These are phyloP conservation scores for Enteromius afrohamiltoni DNA, from an alignment of 2,797 vertebrate species.

Conservation along the genomic window DNA sequence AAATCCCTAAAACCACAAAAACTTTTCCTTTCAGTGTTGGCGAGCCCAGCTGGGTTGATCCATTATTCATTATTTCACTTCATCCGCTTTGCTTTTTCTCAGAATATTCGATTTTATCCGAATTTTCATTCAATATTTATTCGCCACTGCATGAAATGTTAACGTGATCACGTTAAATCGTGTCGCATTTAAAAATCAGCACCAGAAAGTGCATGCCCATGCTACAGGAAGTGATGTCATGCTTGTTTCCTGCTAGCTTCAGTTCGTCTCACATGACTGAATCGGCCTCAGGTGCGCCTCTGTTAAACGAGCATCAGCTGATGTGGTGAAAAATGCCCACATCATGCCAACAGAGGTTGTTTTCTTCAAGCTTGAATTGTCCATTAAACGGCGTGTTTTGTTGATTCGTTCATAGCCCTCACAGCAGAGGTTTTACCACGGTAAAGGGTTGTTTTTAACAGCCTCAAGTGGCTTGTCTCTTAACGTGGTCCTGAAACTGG, in stretches of 20 bases:
- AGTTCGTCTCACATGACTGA: constrained; percentile 11
- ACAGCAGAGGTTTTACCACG: neutral
- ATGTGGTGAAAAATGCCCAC: neutral
- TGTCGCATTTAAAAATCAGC: constrained; percentile 6
- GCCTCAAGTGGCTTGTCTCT: neutral
- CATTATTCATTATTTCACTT: constrained; percentile 19
- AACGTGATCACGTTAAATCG: constrained; percentile 10
- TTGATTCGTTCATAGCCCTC: neutral
- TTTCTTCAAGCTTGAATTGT: constrained; percentile 13
- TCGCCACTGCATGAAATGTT: constrained; percentile 4
- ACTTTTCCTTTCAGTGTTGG: neutral
- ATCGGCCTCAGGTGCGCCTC: constrained; percentile 4
- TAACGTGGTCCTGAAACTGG: constrained; percentile 19
- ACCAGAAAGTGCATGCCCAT: neutral
- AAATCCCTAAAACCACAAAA: neutral
- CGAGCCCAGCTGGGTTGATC: neutral
- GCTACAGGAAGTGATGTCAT: constrained; percentile 18
- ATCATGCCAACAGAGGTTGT: neutral
- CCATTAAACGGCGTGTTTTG: neutral
- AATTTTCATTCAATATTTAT: constrained; percentile 39
- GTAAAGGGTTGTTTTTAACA: neutral
- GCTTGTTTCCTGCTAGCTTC: neutral
- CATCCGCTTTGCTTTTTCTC: constrained; percentile 3
- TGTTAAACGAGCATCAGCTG: constrained; percentile 16
- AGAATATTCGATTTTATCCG: constrained; percentile 20